phyloP scores from a whole-genome alignment of 1,140 invertebrate species.

The Arion vulgaris region DNA sequence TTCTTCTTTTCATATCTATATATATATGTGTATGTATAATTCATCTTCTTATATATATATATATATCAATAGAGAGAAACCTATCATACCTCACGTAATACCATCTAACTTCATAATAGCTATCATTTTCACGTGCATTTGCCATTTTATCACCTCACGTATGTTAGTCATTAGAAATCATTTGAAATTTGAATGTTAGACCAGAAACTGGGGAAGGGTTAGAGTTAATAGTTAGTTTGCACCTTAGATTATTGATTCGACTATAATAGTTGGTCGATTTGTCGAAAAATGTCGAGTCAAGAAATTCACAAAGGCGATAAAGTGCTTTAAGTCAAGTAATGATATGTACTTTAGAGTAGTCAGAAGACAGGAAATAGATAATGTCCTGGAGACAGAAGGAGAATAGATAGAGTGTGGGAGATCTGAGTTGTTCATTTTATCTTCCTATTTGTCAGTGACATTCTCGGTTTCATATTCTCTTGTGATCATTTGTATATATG shows the following conservation, averaged over 20 bases:
- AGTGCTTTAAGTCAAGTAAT: background rate
- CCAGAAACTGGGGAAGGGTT: background rate
- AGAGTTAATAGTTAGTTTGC: background rate
- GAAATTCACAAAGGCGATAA: background rate
- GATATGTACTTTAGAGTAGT: background rate
- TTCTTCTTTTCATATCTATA: too few relatives aligned
- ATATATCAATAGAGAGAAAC: too few relatives aligned
- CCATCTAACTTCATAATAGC: background rate
- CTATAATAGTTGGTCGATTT: background rate
- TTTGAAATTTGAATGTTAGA: background rate
- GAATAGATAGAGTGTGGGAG: too few relatives aligned
- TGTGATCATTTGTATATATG: too few relatives aligned
- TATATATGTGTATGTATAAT: too few relatives aligned
- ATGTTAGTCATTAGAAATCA: background rate
- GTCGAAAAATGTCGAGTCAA: background rate
- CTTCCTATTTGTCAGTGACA: background rate
- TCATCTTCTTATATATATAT: too few relatives aligned
- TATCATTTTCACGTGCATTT: background rate
- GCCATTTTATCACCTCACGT: background rate
- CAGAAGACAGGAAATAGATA: background rate
- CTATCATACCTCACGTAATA: background rate
- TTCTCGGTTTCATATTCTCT: background rate
- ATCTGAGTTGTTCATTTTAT: background rate
- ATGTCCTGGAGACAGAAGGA: background rate
- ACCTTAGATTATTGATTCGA: background rate